Percentiles rank a stretch among this genome's conserved stretches.
These are phyloP conservation scores for Dermatophagoides farinae DNA, from an alignment of 1,140 invertebrate genomes.

Conservation along the genomic window DNA sequence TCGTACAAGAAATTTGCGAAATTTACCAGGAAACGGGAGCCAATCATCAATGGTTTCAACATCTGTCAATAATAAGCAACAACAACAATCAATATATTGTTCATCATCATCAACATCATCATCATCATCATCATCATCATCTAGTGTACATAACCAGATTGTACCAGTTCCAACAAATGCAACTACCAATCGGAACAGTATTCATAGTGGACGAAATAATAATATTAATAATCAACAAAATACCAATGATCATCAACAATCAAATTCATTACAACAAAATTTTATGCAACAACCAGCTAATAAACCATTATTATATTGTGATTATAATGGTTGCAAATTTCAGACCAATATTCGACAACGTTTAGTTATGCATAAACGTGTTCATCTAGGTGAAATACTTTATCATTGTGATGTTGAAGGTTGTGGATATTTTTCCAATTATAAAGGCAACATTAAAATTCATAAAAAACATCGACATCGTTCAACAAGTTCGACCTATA, in stretches of 20 bases:
- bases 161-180: not conserved
- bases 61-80: not conserved
- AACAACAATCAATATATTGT: not conserved
- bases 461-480: slow-evolving; percentile 13
- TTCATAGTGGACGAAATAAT: not conserved
- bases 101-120: not conserved
- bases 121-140: not conserved
- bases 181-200: not conserved
- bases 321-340: slow-evolving; percentile 4
- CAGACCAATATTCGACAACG: slow-evolving; percentile 8
- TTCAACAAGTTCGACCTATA: not conserved
- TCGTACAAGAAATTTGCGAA: not conserved
- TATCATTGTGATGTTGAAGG: slow-evolving; percentile 6
- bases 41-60: not conserved
- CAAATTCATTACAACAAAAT: not conserved
- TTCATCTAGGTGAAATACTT: not conserved
- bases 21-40: not conserved
- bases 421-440: slow-evolving; percentile 13
- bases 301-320: slow-evolving; percentile 6
- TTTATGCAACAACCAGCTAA: not conserved
- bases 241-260: not conserved
- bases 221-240: not conserved
- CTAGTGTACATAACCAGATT: not conserved
- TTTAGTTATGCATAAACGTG: slow-evolving; percentile 9
- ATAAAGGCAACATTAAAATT: slow-evolving; percentile 14